phyloP scores from a whole-genome alignment of 1,140 invertebrate species.

The Nilaparvata lugens region DNA sequence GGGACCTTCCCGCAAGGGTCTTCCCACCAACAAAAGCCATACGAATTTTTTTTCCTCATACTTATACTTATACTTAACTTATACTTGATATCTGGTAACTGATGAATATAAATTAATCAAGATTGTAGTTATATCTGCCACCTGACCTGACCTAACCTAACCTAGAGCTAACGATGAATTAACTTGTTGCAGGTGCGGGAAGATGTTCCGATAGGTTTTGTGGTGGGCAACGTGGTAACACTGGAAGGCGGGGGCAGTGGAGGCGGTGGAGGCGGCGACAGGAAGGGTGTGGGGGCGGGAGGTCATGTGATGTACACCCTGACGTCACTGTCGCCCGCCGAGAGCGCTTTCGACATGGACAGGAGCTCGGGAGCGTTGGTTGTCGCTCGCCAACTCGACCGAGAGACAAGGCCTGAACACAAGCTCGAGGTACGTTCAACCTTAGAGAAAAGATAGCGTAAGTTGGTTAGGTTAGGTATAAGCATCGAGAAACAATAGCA shows the following conservation, averaged over 20 bases:
- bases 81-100: too few species aligned
- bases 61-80: too few species aligned
- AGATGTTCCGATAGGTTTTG: slow-evolving; percentile 61
- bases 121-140: too few species aligned
- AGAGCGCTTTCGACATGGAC: slow-evolving; percentile 81
- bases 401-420: slow-evolving; percentile 75
- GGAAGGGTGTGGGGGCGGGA: slow-evolving; percentile 45
- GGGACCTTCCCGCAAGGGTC: too few species aligned
- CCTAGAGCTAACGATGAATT: too few species aligned
- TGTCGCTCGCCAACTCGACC: slow-evolving; percentile 71
- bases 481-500: too few species aligned
- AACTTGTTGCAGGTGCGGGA: slow-evolving; percentile 61
- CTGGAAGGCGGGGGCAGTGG: slow-evolving; percentile 46
- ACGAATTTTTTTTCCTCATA: too few species aligned
- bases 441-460: too few species aligned
- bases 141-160: too few species aligned
- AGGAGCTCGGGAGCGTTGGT: slow-evolving; percentile 72
- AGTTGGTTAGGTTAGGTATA: too few species aligned
- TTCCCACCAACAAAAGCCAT: too few species aligned
- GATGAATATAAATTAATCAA: too few species aligned
- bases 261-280: slow-evolving; percentile 10
- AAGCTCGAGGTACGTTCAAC: slow-evolving; percentile 65
- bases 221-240: slow-evolving; percentile 69
- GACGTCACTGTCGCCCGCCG: slow-evolving; percentile 54
- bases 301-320: slow-evolving; percentile 74